phyloP scores from a whole-genome alignment of 2,113 vertebrate species.

The Kobus ellipsiprymnus region DNA sequence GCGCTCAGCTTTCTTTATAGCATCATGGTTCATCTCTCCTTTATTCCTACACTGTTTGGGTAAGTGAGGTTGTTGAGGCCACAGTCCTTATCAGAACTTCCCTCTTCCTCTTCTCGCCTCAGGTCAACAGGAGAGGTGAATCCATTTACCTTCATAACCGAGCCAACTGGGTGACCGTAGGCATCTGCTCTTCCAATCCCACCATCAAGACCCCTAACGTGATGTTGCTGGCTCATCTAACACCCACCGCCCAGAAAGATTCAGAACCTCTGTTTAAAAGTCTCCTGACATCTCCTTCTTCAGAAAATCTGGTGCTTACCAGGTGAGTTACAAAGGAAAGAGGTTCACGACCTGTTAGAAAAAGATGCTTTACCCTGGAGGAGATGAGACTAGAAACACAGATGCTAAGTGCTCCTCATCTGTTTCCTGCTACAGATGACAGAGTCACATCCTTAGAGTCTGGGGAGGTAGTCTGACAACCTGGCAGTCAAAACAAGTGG shows the following conservation, averaged over 20 bases:
- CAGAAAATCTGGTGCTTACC: conserved; percentile 63
- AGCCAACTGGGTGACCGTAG: conserved; percentile 68
- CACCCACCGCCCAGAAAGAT: neutral
- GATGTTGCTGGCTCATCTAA: conserved; percentile 67
- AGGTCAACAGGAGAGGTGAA: conserved; percentile 75
- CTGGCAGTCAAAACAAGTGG: neutral
- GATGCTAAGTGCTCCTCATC: neutral
- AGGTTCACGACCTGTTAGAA: neutral
- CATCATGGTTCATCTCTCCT: neutral
- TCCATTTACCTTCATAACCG: conserved; percentile 71
- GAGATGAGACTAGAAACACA: neutral
- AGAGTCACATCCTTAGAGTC: neutral
- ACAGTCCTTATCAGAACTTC: neutral
- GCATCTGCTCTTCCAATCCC: conserved; percentile 64
- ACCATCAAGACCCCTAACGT: conserved; percentile 38
- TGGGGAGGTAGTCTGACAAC: neutral
- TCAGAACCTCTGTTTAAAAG: neutral
- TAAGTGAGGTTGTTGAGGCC: neutral
- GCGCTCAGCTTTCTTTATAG: neutral
- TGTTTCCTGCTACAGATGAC: neutral
- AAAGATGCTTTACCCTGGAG: neutral
- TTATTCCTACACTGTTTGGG: neutral
- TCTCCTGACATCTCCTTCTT: neutral
- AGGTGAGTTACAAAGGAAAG: conserved; percentile 63
- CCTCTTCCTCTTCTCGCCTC: conserved; percentile 19